Conservation (phyloP, 2,113 vertebrate species). For the Pica pica region DNA sequence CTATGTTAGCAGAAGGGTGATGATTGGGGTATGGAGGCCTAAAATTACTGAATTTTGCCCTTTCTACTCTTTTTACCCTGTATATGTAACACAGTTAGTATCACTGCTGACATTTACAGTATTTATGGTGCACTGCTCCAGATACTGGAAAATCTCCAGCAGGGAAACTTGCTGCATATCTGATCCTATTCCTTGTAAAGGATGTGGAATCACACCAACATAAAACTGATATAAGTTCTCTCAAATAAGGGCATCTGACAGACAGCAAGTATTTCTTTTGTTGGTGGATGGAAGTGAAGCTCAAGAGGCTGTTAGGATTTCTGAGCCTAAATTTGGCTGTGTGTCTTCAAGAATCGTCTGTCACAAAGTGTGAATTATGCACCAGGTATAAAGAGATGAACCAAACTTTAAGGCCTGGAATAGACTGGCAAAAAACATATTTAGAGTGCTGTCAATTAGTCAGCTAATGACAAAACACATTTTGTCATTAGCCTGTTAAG, state of each 20-base stretch:
- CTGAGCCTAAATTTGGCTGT: not conserved
- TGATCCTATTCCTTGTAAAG: not conserved
- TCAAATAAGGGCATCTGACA: conserved; percentile 11
- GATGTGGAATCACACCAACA: not conserved
- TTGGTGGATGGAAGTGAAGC: not conserved
- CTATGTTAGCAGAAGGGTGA: not conserved
- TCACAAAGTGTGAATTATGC: not conserved
- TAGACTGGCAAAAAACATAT: not conserved
- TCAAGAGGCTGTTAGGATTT: not conserved
- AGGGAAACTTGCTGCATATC: conserved; percentile 25
- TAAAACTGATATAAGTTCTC: not conserved
- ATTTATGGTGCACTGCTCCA: conserved; percentile 1
- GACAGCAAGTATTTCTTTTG: not conserved
- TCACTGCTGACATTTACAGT: not conserved
- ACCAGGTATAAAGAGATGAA: not conserved
- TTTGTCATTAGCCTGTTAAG: not conserved
- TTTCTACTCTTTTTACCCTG: not conserved
- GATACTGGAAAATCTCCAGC: conserved; percentile 20
- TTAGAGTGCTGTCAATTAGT: not conserved
- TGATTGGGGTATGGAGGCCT: not conserved
- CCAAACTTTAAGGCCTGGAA: not conserved
- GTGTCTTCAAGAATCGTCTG: not conserved
- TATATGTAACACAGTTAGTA: not conserved
- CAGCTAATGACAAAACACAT: not conserved
- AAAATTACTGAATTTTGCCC: not conserved